Base-by-base conservation (phyloP, 2,113 vertebrate genomes). In the Hemicordylus capensis region DNA sequence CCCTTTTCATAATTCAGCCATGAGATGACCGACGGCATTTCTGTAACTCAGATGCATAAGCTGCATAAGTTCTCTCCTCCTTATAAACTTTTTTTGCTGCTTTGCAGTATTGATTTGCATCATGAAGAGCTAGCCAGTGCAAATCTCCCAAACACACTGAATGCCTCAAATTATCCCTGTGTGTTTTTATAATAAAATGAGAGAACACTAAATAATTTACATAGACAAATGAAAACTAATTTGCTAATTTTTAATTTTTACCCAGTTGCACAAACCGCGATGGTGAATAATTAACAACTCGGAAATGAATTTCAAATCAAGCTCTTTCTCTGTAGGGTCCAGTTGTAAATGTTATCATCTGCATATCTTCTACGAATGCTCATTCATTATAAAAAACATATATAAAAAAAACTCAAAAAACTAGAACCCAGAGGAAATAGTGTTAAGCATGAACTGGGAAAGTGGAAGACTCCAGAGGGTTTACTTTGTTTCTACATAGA, bases 221-320 rank as follows among this genome's bases (percentile, higher is more conserved):
- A 86, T 80, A 93, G 95, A 93, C 94, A 96, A 96, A 96, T 93
- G 90, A 93, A 96, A 95, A 94, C 93, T 94, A 95, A 97, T 96
- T 93, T 91, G 85, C 94, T 94, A 80, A 81, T 93, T 94, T 94
- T 93, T 92, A 94, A 91, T 93, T 95, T 94, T 93, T 54, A 85
- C 85, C 91, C 88, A 76, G 61, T 89, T 90, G 93, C 44, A 2
- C 84, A 89, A 86, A 90, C 85, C 72, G 63, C 61, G 85, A 74
- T 90, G 86, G 94, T 97, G 95, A 96, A 97, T 95, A 96, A 96
- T 96, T 96, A 87, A 95, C 86, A 83, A 93, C 88, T 42, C 84
- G 87, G 95, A 93, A 95, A 95, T 31, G 69, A 93, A 93, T 91
- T 80, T 87, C 75, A 92, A 89, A 93, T 93, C 74, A 90, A 89